phyloP scores from a whole-genome alignment of 2,888 invertebrate species.

The Argynnis bischoffii region DNA sequence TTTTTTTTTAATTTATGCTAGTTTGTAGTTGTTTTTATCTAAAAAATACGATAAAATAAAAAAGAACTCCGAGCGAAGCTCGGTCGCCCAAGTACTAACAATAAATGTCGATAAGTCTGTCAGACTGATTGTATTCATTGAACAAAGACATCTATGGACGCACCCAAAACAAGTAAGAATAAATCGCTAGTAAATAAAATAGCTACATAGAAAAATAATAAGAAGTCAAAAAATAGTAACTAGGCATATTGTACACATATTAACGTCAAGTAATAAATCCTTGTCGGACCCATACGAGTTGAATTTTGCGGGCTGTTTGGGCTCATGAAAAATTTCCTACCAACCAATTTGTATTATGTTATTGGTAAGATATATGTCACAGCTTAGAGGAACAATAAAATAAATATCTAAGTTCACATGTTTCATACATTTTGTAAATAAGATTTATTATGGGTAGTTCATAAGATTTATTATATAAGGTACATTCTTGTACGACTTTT shows the following conservation, averaged over 20 bases:
- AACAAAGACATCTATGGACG: no score
- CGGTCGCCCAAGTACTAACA: no score
- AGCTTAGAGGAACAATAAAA: neutral
- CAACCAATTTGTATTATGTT: conserved; percentile 28
- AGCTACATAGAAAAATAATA: neutral
- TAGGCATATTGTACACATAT: conserved; percentile 21
- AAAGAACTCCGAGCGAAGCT: no score
- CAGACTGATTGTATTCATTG: no score
- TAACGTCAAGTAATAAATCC: conserved; percentile 28
- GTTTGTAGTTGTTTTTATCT: no score
- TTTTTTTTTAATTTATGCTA: no score
- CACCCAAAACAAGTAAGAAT: no score
- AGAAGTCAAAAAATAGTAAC: neutral
- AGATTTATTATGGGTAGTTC: neutral
- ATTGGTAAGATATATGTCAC: conserved; percentile 4
- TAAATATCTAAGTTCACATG: neutral
- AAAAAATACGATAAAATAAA: no score
- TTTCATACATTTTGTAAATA: neutral
- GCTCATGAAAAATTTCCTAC: conserved; percentile 27
- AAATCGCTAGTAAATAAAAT: no score
- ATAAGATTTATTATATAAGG: no score
- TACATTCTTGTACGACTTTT: no score
- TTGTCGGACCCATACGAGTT: conserved; percentile 27
- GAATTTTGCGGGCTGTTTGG: conserved; percentile 24
- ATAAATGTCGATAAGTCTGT: no score